Percentiles rank a stretch among this genome's conserved stretches.
Conservation (phyloP, 37 sponge, comb jelly and placozoan species). For the Mnemiopsis leidyi region DNA sequence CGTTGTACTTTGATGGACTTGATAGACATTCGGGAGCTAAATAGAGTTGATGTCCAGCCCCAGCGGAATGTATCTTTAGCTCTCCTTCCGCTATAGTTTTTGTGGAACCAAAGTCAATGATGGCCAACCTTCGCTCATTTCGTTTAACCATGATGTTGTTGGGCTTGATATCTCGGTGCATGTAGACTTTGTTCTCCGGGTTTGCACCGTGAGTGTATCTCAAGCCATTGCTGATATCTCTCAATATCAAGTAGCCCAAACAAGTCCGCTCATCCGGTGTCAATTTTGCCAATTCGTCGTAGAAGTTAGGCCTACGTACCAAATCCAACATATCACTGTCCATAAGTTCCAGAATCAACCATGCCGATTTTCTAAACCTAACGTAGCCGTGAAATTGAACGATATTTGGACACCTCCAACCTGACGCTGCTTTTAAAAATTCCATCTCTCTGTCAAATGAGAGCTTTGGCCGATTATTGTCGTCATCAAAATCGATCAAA, state of each 20-base stretch:
- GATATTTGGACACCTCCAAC: neutral
- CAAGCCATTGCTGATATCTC: neutral
- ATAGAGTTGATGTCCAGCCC: neutral
- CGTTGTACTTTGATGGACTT: neutral
- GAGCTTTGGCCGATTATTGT: neutral
- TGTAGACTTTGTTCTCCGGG: neutral
- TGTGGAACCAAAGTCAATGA: constrained; percentile 44
- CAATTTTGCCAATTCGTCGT: neutral
- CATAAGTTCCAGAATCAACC: constrained; percentile 17
- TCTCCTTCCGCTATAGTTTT: neutral
- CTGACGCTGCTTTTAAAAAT: neutral
- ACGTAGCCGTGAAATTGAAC: neutral
- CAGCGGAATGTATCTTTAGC: neutral
- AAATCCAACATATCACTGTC: neutral
- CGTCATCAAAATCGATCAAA: neutral
- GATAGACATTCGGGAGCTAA: neutral
- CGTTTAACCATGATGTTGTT: constrained; percentile 13
- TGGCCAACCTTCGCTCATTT: neutral
- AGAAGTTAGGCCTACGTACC: neutral
- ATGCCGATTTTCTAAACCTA: neutral
- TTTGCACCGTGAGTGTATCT: neutral
- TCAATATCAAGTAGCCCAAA: neutral
- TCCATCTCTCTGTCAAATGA: neutral
- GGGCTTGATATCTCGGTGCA: constrained; percentile 47
- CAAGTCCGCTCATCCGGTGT: neutral